These are phyloP conservation scores for Elymnias hypermnestra DNA, from an alignment of 1,140 invertebrate species.

Conservation along the genomic window DNA sequence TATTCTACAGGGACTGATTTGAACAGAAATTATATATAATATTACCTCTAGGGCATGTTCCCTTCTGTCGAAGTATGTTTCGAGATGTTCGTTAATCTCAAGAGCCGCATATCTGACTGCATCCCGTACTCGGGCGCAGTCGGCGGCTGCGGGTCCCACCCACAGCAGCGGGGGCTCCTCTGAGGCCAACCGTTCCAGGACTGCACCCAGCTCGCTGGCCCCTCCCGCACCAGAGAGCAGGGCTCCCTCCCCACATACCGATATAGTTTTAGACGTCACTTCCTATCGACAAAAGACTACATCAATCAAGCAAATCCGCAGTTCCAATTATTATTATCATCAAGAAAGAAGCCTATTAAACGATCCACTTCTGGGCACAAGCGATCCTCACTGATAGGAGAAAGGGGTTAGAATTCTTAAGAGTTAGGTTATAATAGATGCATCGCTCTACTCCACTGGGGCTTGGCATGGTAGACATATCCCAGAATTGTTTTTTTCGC, in stretches of 20 bases:
- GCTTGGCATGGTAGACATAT: too few species aligned
- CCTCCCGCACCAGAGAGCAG: conserved; percentile 28
- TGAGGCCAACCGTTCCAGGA: conserved; percentile 55
- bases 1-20: not conserved
- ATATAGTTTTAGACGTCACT: conserved; percentile 61
- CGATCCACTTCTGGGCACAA: too few species aligned
- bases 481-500: too few species aligned
- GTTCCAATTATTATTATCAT: too few species aligned
- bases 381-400: too few species aligned
- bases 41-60: conserved; percentile 92
- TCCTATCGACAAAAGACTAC: conserved; percentile 42
- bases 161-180: conserved; percentile 85
- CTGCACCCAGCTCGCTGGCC: conserved; percentile 40
- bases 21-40: not conserved
- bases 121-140: conserved; percentile 82
- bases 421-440: too few species aligned
- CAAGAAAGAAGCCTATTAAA: too few species aligned
- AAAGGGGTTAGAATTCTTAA: too few species aligned
- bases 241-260: conserved; percentile 51
- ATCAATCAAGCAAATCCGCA: too few species aligned
- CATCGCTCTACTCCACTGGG: too few species aligned
- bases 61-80: conserved; percentile 94
- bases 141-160: conserved; percentile 81
- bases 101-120: conserved; percentile 91
- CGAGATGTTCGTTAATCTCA: conserved; percentile 96